phyloP scores from a whole-genome alignment of 2,797 vertebrate species.

The Rhinella marina region DNA sequence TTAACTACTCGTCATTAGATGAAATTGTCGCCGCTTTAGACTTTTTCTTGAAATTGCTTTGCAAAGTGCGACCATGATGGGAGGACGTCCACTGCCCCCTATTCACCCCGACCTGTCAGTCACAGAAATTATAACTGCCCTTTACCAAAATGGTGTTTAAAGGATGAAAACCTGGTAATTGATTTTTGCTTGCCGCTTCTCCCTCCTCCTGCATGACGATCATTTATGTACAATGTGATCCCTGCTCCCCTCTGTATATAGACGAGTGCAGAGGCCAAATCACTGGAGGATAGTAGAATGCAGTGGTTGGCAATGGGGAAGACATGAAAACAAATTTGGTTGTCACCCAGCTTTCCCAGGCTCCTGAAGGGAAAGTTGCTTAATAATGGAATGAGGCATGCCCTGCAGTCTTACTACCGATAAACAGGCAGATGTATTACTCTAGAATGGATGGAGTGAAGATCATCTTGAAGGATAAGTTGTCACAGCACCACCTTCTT shows the following conservation, averaged over 20 bases:
- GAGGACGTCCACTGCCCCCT: neutral
- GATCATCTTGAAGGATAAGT: no score
- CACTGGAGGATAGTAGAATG: neutral
- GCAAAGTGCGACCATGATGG: conserved; percentile 5
- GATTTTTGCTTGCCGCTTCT: conserved; percentile 25
- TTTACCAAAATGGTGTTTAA: conserved; percentile 21
- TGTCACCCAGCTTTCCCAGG: neutral
- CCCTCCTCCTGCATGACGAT: neutral
- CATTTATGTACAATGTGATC: conserved; percentile 10
- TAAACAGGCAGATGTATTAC: neutral
- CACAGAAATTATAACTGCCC: conserved; percentile 18
- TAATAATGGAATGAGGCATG: neutral
- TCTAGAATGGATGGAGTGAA: neutral
- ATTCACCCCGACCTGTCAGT: conserved; percentile 30
- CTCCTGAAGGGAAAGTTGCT: neutral
- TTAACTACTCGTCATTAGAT: conserved; percentile 38
- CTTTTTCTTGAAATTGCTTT: conserved; percentile 32
- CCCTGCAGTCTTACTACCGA: neutral
- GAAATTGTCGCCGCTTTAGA: conserved; percentile 15
- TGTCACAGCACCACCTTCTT: no score
- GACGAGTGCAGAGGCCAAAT: neutral
- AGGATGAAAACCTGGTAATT: conserved; percentile 28
- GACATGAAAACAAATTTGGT: neutral
- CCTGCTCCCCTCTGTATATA: conserved; percentile 18
- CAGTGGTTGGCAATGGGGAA: neutral